Conservation (phyloP, 2,888 invertebrate species). For the Branchellion lobata region DNA sequence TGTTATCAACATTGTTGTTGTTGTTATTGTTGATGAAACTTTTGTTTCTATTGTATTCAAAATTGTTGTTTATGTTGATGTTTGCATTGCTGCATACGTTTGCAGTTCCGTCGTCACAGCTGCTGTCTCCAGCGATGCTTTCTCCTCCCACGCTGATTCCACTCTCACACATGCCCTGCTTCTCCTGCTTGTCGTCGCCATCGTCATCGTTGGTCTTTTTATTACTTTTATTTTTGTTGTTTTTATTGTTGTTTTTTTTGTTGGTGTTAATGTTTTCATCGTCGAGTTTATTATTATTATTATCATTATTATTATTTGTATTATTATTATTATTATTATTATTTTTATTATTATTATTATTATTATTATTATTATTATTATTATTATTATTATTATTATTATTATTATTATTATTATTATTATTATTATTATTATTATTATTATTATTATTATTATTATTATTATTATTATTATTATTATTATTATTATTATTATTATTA, state of each 20-base stretch:
- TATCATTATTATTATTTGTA: neutral
- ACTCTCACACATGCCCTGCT: neutral
- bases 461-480: neutral
- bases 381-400: neutral
- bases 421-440: neutral
- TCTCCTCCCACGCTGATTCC: neutral
- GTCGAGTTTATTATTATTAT: neutral
- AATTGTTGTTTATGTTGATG: neutral
- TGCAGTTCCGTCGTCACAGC: neutral
- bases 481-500: neutral
- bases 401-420: slow-evolving; percentile 10
- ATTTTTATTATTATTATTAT: neutral
- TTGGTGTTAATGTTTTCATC: neutral
- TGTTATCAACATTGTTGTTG: neutral
- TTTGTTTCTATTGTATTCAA: neutral
- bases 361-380: neutral
- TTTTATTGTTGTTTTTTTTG: neutral
- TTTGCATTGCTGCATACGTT: neutral
- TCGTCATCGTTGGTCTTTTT: slow-evolving; percentile 4
- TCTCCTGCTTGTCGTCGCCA: neutral
- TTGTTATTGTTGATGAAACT: neutral
- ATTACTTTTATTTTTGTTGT: neutral
- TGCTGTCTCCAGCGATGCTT: neutral
- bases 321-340: neutral
- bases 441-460: slow-evolving; percentile 9